These are phyloP conservation scores for Ectropis grisescens DNA, from an alignment of 1,140 invertebrate species.

Conservation along the genomic window DNA sequence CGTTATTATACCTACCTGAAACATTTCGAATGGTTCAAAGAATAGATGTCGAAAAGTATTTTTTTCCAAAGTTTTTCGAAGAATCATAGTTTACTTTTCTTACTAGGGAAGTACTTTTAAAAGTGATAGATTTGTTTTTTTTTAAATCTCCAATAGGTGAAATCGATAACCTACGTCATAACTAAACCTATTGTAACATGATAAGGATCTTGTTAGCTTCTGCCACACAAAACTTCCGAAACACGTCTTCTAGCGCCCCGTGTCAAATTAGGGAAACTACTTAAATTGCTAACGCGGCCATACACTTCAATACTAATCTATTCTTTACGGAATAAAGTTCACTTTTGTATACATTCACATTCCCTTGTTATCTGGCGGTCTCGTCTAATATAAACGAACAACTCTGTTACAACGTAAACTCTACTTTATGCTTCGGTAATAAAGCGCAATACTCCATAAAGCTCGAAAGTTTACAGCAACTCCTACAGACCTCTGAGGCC, in stretches of 20 bases:
- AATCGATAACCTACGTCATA: too few species aligned
- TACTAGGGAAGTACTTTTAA: too few species aligned
- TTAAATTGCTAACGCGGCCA: slow-evolving; percentile 32
- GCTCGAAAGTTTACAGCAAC: slow-evolving; percentile 24
- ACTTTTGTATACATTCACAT: slow-evolving; percentile 17
- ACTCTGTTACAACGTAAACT: slow-evolving; percentile 7
- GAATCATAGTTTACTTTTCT: too few species aligned
- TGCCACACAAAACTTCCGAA: too few species aligned
- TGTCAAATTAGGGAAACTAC: slow-evolving; percentile 57
- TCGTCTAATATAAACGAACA: slow-evolving; percentile 34
- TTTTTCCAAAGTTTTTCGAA: too few species aligned
- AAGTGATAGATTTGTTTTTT: too few species aligned
- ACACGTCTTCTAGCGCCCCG: slow-evolving; percentile 40
- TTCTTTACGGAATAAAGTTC: slow-evolving; percentile 17
- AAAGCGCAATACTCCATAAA: slow-evolving; percentile 22
- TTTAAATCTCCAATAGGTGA: too few species aligned
- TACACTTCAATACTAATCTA: slow-evolving; percentile 9
- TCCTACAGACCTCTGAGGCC: slow-evolving; percentile 57
- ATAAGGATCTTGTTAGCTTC: too few species aligned
- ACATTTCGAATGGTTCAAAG: too few species aligned
- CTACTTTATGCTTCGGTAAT: slow-evolving; percentile 3
- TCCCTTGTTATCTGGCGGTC: slow-evolving; percentile 41
- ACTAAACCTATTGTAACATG: too few species aligned
- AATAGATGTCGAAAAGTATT: too few species aligned
- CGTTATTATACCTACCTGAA: too few species aligned